Percentiles rank a stretch among this genome's conserved stretches.
phyloP scores from a whole-genome alignment of 2,113 vertebrate genomes.

The Pholis gunnellus region DNA sequence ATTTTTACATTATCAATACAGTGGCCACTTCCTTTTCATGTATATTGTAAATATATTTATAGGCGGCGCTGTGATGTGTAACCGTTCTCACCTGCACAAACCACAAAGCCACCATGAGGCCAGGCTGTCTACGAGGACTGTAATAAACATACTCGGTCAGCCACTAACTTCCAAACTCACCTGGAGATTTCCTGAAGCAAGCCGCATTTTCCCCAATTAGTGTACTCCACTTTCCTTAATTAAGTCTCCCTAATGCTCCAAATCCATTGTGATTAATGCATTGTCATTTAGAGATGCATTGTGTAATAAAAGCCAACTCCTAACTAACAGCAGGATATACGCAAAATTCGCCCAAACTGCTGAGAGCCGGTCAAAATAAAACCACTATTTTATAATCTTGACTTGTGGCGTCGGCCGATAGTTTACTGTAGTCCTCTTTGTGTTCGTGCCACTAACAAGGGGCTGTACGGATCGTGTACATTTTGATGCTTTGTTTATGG shows the following conservation, averaged over 20 bases:
- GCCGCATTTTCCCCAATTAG: conserved; percentile 34
- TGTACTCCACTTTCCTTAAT: conserved; percentile 26
- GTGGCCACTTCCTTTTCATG: not conserved
- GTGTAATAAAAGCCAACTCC: not conserved
- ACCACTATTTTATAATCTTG: not conserved
- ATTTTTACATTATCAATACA: not conserved
- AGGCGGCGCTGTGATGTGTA: not conserved
- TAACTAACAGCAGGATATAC: not conserved
- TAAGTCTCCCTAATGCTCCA: conserved; percentile 23
- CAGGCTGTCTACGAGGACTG: conserved; percentile 30
- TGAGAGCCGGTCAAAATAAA: not conserved
- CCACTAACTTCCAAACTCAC: conserved; percentile 58
- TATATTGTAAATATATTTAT: not conserved
- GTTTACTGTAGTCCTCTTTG: no score
- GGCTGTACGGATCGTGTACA: not conserved
- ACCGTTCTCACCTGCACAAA: conserved; percentile 31
- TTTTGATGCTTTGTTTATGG: not conserved
- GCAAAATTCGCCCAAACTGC: not conserved
- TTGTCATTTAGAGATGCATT: not conserved
- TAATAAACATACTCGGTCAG: conserved; percentile 50
- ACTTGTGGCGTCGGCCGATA: not conserved
- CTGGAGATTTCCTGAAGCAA: conserved; percentile 57
- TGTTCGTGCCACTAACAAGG: no score
- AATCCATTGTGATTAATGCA: not conserved
- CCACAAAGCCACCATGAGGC: conserved; percentile 46